These are phyloP conservation scores for Gallinago paraguaiae DNA, from an alignment of 2,113 vertebrate species.

Conservation along the genomic window DNA sequence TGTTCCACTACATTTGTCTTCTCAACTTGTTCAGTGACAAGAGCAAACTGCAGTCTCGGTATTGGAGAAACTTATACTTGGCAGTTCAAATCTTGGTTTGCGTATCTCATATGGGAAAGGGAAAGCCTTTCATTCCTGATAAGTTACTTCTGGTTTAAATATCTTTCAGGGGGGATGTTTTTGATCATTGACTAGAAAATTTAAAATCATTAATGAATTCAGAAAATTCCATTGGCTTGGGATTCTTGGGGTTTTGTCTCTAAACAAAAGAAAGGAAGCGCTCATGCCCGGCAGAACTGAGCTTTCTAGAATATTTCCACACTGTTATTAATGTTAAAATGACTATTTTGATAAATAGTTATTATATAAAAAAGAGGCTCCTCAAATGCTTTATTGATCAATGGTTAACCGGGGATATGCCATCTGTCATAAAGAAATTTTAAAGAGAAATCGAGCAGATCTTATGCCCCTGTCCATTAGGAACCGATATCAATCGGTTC, in stretches of 20 bases:
- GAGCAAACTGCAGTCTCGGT: background rate
- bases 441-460: conserved; percentile 28
- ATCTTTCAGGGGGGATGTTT: background rate
- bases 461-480: background rate
- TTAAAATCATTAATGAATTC: background rate
- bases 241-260: background rate
- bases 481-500: background rate
- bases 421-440: conserved; percentile 22
- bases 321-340: background rate
- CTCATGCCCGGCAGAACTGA: background rate
- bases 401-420: background rate
- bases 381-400: conserved; percentile 25
- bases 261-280: background rate
- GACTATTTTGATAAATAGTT: background rate
- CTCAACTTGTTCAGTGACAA: background rate
- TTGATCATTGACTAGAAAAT: background rate
- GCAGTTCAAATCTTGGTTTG: background rate
- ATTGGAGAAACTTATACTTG: background rate
- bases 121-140: background rate
- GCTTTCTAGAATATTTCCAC: background rate
- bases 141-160: background rate
- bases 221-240: background rate
- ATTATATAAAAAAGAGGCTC: background rate
- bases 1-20: background rate
- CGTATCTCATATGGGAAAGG: background rate